phyloP scores from a whole-genome alignment of 2,113 vertebrate genomes.

The Rhinopomastus cyanomelas region DNA sequence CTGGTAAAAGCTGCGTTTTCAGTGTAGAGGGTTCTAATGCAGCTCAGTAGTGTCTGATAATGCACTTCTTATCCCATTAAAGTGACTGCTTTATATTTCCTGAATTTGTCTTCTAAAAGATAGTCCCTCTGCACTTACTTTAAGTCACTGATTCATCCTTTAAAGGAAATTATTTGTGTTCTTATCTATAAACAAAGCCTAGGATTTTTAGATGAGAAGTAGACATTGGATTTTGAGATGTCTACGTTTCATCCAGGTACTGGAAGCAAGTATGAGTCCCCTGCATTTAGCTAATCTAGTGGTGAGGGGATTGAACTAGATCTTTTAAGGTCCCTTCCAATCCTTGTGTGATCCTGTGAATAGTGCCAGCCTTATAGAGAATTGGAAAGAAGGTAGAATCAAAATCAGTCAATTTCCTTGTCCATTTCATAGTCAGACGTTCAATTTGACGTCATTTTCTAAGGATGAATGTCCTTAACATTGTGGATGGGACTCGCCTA shows the following conservation, averaged over 20 bases:
- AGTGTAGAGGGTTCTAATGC: not conserved
- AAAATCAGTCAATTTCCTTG: not conserved
- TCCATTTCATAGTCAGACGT: not conserved
- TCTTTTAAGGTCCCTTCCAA: too few species aligned
- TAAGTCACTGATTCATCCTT: not conserved
- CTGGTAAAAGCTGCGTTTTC: not conserved
- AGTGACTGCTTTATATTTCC: not conserved
- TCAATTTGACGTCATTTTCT: not conserved
- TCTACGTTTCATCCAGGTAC: not conserved
- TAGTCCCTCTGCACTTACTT: not conserved
- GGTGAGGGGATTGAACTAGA: too few species aligned
- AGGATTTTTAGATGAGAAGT: not conserved
- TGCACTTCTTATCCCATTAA: not conserved
- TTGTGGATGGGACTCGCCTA: not conserved
- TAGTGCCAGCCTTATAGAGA: not conserved
- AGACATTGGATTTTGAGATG: not conserved
- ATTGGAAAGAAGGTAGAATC: not conserved
- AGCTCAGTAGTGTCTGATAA: not conserved
- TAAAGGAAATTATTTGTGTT: not conserved
- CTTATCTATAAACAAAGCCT: not conserved
- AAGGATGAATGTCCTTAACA: not conserved
- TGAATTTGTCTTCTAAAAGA: not conserved
- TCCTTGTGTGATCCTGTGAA: too few species aligned
- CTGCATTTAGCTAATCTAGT: not conserved
- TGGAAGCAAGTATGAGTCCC: not conserved